Percentiles rank a stretch among this genome's conserved stretches.
phyloP scores from a whole-genome alignment of 2,888 invertebrate species.

The Ecliptopera silaceata region DNA sequence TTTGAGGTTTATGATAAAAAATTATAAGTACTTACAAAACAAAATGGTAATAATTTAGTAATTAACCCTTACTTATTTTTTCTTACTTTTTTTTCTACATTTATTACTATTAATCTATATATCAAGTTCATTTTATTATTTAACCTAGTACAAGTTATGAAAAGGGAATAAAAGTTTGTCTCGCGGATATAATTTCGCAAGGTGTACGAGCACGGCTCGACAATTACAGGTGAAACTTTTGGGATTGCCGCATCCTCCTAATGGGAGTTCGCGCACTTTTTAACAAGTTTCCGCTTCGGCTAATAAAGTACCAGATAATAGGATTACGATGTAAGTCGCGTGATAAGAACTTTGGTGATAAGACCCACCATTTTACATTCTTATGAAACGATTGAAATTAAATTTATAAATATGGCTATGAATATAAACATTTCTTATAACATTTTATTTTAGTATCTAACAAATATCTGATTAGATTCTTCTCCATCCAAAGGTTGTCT shows the following conservation, averaged over 20 bases:
- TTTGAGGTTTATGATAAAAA: no score
- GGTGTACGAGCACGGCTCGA: constrained; percentile 45
- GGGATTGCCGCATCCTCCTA: constrained; percentile 46
- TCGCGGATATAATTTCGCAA: constrained; percentile 37
- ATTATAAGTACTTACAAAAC: no score
- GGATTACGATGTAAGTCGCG: constrained; percentile 40
- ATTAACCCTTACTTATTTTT: no score
- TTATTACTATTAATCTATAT: no score
- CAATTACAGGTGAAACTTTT: constrained; percentile 59
- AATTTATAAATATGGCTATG: no score
- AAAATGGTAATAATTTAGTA: no score
- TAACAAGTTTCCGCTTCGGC: constrained; percentile 63
- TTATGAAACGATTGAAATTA: no score
- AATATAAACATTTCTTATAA: no score
- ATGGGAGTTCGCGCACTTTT: constrained; percentile 72
- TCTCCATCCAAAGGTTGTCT: no score
- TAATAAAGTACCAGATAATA: constrained; percentile 48
- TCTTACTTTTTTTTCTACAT: no score
- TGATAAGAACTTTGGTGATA: constrained; percentile 21
- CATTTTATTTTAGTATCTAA: no score
- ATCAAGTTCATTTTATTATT: constrained; percentile 3
- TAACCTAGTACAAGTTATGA: constrained; percentile 19
- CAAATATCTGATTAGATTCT: no score
- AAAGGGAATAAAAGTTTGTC: constrained; percentile 25
- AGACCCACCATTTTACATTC: not conserved